Percentiles rank a stretch among this genome's conserved stretches.
These are phyloP conservation scores for Spisula solida DNA, from an alignment of 2,888 invertebrate species.

Conservation along the genomic window DNA sequence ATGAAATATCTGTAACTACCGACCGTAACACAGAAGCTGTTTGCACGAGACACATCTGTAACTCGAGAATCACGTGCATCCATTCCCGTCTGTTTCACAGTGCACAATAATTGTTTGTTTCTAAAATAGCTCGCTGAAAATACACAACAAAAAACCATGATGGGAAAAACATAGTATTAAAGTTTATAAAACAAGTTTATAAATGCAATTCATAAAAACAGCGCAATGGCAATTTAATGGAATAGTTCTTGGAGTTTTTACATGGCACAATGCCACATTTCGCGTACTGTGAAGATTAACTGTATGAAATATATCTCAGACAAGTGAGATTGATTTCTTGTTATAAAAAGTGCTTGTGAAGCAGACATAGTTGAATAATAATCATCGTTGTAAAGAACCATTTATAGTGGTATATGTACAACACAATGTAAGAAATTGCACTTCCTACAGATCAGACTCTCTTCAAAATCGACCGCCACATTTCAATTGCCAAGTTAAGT, in stretches of 20 bases:
- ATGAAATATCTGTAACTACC: not conserved
- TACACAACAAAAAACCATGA: too few species aligned
- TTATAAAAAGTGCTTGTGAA: too few species aligned
- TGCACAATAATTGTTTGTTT: not conserved
- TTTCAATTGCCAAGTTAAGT: too few species aligned
- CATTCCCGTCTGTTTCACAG: not conserved
- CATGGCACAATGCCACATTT: not conserved
- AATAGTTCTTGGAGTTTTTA: not conserved
- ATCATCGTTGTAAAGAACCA: too few species aligned
- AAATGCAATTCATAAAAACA: not conserved
- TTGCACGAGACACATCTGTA: not conserved
- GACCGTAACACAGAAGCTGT: not conserved
- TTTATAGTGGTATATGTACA: too few species aligned
- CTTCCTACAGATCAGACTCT: too few species aligned
- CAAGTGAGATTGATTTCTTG: not conserved
- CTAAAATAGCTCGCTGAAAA: too few species aligned
- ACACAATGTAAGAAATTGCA: too few species aligned
- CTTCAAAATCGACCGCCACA: too few species aligned
- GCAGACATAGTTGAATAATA: too few species aligned
- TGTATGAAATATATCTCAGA: not conserved
- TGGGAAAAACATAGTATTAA: too few species aligned
- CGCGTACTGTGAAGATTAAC: not conserved
- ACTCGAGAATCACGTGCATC: not conserved
- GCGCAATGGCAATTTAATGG: slow-evolving; percentile 3
- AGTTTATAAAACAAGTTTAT: too few species aligned